Evolutionary conservation across 2,797 vertebrate species (phyloP).

Genomic region (Malurus leucopterus): DNA sequence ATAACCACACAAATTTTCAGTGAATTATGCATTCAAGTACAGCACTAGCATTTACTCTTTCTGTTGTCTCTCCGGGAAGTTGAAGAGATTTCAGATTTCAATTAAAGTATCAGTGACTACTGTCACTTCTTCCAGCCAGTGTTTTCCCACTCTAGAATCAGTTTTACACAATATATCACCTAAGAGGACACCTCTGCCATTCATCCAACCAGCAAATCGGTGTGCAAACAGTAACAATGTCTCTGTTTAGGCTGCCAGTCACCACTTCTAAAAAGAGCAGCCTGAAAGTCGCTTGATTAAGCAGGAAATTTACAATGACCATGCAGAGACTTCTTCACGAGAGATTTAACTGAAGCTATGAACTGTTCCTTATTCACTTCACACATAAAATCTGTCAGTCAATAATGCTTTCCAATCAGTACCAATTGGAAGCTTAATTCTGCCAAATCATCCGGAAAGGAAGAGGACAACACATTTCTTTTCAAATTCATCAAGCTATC

Average conservation of each 20-base stretch:
- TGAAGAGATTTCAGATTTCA: neutral
- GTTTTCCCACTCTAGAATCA: neutral
- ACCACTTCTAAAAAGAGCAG: neutral
- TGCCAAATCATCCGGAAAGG: constrained; percentile 21
- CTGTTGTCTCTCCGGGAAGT: neutral
- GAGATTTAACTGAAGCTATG: neutral
- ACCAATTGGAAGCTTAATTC: neutral
- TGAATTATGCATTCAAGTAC: neutral
- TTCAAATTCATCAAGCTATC: neutral
- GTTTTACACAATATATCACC: neutral
- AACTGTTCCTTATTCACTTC: neutral
- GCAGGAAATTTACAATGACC: neutral
- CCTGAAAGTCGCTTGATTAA: neutral
- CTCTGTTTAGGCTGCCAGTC: neutral
- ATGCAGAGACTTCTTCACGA: neutral
- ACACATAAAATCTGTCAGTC: neutral
- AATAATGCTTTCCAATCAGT: neutral
- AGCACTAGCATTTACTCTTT: neutral
- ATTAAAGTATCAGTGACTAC: neutral
- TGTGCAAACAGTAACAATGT: neutral
- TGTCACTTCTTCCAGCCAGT: neutral
- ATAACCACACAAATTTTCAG: neutral
- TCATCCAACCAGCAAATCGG: neutral
- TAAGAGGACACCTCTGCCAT: neutral
- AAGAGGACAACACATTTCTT: neutral